A percentile compares a stretch with the other conserved stretches of the same genome.
These are phyloP conservation scores for Odocoileus virginianus DNA, from an alignment of 2,113 vertebrate species.

Conservation along the genomic window DNA sequence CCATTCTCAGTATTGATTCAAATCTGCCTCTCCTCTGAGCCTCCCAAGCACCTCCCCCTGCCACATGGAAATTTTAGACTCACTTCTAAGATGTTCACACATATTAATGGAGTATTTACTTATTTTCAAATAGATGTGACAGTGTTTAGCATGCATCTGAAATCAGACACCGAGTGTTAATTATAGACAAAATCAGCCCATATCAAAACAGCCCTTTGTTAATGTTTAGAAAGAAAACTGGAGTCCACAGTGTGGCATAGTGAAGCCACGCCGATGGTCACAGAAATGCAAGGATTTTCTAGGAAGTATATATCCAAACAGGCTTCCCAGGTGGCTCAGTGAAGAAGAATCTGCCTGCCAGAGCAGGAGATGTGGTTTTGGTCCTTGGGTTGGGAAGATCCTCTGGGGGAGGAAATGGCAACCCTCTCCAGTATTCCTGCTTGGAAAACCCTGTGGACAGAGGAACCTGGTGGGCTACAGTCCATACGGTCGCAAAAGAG, in stretches of 20 bases:
- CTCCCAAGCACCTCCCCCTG: background rate
- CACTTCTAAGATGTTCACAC: slow-evolving; percentile 9
- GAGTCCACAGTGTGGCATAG: background rate
- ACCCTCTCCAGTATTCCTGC: background rate
- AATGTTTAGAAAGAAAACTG: background rate
- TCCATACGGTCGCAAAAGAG: background rate
- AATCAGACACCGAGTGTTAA: slow-evolving; percentile 21
- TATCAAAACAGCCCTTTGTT: slow-evolving; percentile 25
- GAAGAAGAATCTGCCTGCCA: background rate
- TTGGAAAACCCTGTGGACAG: background rate
- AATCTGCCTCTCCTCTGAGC: background rate
- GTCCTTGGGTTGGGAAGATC: background rate
- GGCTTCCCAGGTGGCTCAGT: background rate
- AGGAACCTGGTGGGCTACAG: background rate
- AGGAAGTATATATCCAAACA: background rate
- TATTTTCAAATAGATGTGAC: slow-evolving; percentile 42
- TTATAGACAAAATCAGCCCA: background rate
- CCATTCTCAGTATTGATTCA: background rate
- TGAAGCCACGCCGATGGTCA: background rate
- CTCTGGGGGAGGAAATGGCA: background rate
- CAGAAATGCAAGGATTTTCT: background rate
- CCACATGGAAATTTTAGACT: background rate
- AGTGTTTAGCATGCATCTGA: slow-evolving; percentile 22
- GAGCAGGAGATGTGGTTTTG: background rate
- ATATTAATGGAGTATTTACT: slow-evolving; percentile 26